Evolutionary conservation across 2,113 vertebrate species (phyloP).

Genomic region (Pagrus major): DNA sequence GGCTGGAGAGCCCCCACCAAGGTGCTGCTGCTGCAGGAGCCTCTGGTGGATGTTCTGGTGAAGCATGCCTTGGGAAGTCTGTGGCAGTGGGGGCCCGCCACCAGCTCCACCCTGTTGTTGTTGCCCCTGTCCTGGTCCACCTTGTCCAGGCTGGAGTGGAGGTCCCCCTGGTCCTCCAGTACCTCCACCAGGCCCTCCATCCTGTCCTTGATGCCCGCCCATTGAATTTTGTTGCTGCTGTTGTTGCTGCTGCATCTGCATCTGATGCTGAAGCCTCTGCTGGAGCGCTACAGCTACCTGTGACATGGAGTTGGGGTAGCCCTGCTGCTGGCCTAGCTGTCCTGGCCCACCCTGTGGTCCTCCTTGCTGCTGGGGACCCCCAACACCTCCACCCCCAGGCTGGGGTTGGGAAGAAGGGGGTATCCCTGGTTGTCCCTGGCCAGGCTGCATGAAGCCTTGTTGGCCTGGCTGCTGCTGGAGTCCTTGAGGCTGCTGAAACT

Average conservation of each 20-base stretch:
- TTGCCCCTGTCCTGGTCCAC: constrained; percentile 61
- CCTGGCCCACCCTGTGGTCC: constrained; percentile 81
- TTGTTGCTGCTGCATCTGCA: constrained; percentile 77
- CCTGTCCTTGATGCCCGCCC: constrained; percentile 76
- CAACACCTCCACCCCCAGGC: constrained; percentile 65
- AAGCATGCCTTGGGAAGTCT: constrained; percentile 78
- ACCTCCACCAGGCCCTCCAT: constrained; percentile 72
- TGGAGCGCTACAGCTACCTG: constrained; percentile 81
- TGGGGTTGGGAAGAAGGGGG: constrained; percentile 85
- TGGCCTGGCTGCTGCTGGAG: constrained; percentile 88
- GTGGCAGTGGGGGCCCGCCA: constrained; percentile 60
- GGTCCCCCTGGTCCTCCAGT: constrained; percentile 75
- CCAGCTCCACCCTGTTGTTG: constrained; percentile 66
- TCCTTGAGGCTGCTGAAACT: constrained; percentile 89
- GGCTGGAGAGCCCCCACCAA: constrained; percentile 87
- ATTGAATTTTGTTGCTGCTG: constrained; percentile 81
- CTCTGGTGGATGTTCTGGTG: constrained; percentile 94
- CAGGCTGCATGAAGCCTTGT: constrained; percentile 83
- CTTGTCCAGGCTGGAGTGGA: constrained; percentile 88
- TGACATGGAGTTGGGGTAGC: constrained; percentile 80
- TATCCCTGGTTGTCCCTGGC: constrained; percentile 87
- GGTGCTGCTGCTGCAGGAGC: constrained; percentile 85
- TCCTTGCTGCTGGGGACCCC: constrained; percentile 71
- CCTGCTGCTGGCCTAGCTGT: constrained; percentile 80
- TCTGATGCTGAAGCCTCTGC: constrained; percentile 80